Base-by-base conservation (phyloP, 2,888 invertebrate genomes). In the Onthophagus sagittarius region DNA sequence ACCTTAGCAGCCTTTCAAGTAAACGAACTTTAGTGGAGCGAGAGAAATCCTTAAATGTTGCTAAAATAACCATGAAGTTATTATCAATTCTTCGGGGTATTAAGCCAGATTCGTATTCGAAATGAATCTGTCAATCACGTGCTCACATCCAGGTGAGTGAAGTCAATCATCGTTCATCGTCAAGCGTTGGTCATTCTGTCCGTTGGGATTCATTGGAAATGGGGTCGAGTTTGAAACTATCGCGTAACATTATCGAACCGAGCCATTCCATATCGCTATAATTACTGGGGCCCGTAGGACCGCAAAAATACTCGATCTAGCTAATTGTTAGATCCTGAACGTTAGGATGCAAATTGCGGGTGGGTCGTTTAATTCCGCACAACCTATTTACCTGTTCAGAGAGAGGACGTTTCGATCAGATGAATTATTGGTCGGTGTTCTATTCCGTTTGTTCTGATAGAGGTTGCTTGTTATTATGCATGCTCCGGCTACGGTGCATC, bases 1-100 rank as follows among this genome's bases (percentile, higher is more conserved):
- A 67, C 67, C 67, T 67, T 67, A 67, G 67, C 67, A 23, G 23
- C 23, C n/a, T 32, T 32, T 6, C 31, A 15, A n/a, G 67, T 31
- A 67, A 67, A 67, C 15, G 32, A 67, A 31, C 3, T 15, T 23
- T 23, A 31, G 67, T 32, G 15, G 15, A 6, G 67, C 5, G 0
- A 23, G 67, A 53, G 6, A 53, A 53, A 53, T 11, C 39, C 7
- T 53, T 9, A 53, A 53, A 23, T 23, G 23, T 23, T 23, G 23
- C 3, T 3, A 23, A 23, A 23, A 23, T 23, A 23, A 23, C 3
- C 23, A 23, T 23, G 23, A 23, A 23, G 3, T 23, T 23, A 23
- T 23, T 23, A 3, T 23, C 23, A 23, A 23, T 23, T 23, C 23
- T 23, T 23, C 23, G 3, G 23, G 23, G 23, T 23, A 23, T 23